Conservation (phyloP, 2,797 vertebrate genomes). For the Artibeus jamaicensis region DNA sequence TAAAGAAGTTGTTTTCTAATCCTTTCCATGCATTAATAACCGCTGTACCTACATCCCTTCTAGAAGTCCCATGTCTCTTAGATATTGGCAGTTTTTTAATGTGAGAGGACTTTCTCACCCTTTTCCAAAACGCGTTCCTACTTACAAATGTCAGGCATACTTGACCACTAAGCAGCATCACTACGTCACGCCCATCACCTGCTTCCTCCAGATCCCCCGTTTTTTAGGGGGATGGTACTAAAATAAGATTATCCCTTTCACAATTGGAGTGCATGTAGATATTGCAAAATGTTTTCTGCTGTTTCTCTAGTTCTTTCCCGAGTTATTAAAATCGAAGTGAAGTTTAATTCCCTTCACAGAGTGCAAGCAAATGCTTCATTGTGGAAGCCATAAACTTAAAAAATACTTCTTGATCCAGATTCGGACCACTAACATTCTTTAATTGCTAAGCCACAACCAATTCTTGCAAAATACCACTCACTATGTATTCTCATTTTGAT, state of each 20-base stretch:
- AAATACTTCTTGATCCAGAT: background rate
- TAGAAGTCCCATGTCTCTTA: background rate
- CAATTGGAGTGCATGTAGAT: background rate
- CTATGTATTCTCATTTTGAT: background rate
- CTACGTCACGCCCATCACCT: too few relatives aligned
- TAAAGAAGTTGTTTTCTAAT: background rate
- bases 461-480: background rate
- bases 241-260: background rate
- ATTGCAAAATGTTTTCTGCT: background rate
- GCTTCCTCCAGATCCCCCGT: background rate
- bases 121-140: background rate
- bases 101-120: background rate
- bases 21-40: background rate
- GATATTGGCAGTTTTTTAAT: background rate
- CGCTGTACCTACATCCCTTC: background rate
- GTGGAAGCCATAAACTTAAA: background rate
- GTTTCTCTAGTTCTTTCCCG: background rate
- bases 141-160: background rate
- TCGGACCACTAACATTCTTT: background rate
- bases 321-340: slow-evolving; percentile 8
- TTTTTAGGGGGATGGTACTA: background rate
- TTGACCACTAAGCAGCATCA: background rate
- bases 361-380: background rate
- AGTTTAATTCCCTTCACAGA: background rate
- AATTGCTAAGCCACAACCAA: background rate